These are phyloP conservation scores for Ceyx erithaca DNA, from an alignment of 2,797 vertebrate species.

Conservation along the genomic window DNA sequence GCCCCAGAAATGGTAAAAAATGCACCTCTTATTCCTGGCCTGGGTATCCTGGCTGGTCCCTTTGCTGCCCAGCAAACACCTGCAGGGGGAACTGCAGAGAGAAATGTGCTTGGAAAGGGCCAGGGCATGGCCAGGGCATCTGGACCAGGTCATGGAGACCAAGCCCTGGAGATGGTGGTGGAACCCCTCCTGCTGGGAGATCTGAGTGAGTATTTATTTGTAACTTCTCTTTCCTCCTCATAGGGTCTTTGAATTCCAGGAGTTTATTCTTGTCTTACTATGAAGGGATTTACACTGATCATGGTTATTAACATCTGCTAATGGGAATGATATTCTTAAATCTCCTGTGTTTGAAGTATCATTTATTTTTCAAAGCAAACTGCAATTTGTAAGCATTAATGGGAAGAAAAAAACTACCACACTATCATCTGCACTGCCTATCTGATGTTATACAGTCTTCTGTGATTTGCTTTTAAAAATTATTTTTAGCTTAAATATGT, in stretches of 20 bases:
- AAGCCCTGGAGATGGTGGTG: not conserved
- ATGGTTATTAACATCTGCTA: conserved; percentile 14
- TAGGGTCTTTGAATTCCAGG: not conserved
- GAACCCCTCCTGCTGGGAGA: not conserved
- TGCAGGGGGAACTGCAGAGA: not conserved
- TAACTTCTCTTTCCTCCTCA: not conserved
- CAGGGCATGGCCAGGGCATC: rapidly evolving
- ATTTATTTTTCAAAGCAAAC: conserved; percentile 13
- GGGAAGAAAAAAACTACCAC: not conserved
- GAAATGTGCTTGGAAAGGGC: rapidly evolving
- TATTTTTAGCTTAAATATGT: not conserved
- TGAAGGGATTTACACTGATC: not conserved
- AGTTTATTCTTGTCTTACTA: conserved; percentile 2
- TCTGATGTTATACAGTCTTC: not conserved
- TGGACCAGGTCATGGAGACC: rapidly evolving
- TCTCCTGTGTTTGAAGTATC: conserved; percentile 1
- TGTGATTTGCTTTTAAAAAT: not conserved
- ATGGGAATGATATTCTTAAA: conserved; percentile 10
- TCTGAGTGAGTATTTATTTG: not conserved
- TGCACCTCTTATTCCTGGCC: rapidly evolving
- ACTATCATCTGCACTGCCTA: not conserved
- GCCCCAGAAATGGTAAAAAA: not conserved
- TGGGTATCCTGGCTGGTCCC: not conserved
- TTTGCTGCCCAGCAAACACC: not conserved
- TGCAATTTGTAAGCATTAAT: not conserved